A percentile compares a stretch with the other conserved stretches of the same genome.
Evolutionary conservation across 1,140 invertebrate species (phyloP).

Genomic region (Ridgeia piscesae): DNA sequence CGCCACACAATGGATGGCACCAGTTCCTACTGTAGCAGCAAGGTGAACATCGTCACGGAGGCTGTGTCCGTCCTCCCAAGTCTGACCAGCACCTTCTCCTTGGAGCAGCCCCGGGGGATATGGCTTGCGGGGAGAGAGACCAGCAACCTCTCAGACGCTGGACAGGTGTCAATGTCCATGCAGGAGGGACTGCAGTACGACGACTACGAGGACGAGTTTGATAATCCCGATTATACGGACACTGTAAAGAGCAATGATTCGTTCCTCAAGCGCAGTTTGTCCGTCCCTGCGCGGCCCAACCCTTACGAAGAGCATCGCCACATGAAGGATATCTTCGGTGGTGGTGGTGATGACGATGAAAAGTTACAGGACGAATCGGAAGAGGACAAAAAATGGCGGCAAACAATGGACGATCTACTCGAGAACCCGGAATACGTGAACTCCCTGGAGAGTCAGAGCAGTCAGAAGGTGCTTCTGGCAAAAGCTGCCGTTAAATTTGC

Average conservation of each 20-base stretch:
- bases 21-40: neutral
- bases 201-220: neutral
- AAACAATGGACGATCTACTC: slow-evolving; percentile 18
- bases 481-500: neutral
- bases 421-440: slow-evolving; percentile 14
- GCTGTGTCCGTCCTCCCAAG: neutral
- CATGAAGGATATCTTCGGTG: neutral
- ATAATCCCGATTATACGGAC: slow-evolving; percentile 11
- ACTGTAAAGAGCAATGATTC: slow-evolving; percentile 20
- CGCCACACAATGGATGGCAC: no score
- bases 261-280: neutral
- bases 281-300: slow-evolving; percentile 1
- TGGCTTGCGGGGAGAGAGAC: slow-evolving; percentile 10
- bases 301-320: neutral
- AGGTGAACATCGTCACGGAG: slow-evolving; percentile 17
- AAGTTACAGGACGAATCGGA: neutral
- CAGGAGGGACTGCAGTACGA: neutral
- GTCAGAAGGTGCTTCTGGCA: neutral
- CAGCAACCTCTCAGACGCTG: neutral
- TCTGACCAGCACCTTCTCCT: slow-evolving; percentile 15
- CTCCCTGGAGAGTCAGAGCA: slow-evolving; percentile 12
- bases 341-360: neutral
- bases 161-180: neutral
- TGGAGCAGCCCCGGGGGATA: neutral
- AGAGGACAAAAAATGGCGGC: slow-evolving; percentile 8